Evolutionary conservation across 2,888 invertebrate species (phyloP), one percentile per base, ranked within the genome.

Genomic region (Acanthoscelides obtectus): DNA sequence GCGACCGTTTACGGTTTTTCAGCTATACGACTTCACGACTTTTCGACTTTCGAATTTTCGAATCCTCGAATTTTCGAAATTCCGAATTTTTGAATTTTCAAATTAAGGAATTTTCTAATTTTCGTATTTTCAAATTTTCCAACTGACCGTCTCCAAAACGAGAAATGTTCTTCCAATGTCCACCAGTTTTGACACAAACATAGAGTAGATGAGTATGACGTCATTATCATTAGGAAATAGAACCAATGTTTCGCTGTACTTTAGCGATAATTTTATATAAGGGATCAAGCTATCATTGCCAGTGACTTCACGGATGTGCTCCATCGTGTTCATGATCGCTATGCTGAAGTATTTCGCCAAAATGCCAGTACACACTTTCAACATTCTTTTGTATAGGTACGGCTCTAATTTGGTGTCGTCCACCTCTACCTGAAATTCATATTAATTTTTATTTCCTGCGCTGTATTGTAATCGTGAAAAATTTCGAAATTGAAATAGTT

Each of bases 321-420:
- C 86, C 67, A 94, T 89, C 6, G 93, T 92, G 70, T 88, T 86
- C 69, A 90, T 88, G 87, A 93, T 91, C 45, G 91, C 80, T 78
- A 90, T 89, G 77, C 91, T 89, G 77, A 94, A 88, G 83, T 91
- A 90, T 78, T 89, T 87, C 64, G 87, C 86, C 72, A 90, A 86
- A 0, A 90, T 81, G 22, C 85, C 86, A 22, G 83, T 83, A 27
- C 79, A 80, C 6, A 79, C 76, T 63, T 73, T 75, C 63, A 80
- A 68, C 19, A 77, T 69, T 21, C 70, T 72, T 71, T 73, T 69
- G 22, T 75, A 78, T 19, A 68, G 66, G 0, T 70, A 25, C 20
- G 72, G 20, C 17, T 74, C 71, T 64, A 77, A 68, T 70, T 79
- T 77, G 20, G 73, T 79, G 19, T 74, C 77, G 70, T 80, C 79